These are phyloP conservation scores for Apamea epomidion DNA, from an alignment of 2,888 invertebrate genomes.

Conservation along the genomic window DNA sequence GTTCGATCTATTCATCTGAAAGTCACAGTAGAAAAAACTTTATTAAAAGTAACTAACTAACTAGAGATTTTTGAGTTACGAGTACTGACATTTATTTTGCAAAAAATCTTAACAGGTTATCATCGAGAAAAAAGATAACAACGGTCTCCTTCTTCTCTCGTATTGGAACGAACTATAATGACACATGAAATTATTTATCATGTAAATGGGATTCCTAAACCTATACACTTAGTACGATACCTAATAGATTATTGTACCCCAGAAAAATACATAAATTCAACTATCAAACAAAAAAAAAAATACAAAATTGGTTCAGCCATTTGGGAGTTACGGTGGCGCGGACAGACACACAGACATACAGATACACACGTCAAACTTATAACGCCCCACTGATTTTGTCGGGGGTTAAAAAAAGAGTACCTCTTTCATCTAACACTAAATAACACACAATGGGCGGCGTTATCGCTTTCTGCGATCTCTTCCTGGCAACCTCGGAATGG, in stretches of 20 bases:
- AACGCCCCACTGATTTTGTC: too few species aligned
- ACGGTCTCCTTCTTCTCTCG: neutral
- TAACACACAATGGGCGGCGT: neutral
- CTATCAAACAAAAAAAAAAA: too few species aligned
- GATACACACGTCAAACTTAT: too few species aligned
- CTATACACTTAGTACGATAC: neutral
- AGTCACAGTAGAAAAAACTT: conserved; percentile 58
- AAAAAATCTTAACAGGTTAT: neutral
- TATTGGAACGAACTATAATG: neutral
- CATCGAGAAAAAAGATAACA: neutral
- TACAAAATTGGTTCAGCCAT: too few species aligned
- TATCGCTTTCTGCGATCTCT: neutral
- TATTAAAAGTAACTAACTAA: neutral
- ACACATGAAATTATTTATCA: neutral
- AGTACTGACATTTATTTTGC: neutral
- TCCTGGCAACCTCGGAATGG: neutral
- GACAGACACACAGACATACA: too few species aligned
- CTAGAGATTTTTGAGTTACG: neutral
- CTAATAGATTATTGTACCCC: neutral
- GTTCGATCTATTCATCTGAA: conserved; percentile 93
- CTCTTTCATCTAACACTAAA: too few species aligned
- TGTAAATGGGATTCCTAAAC: neutral
- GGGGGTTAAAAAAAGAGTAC: too few species aligned
- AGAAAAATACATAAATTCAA: too few species aligned
- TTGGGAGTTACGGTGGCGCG: too few species aligned